Base-by-base conservation (phyloP, 2,113 vertebrate species). In the Hepsetus odoe region DNA sequence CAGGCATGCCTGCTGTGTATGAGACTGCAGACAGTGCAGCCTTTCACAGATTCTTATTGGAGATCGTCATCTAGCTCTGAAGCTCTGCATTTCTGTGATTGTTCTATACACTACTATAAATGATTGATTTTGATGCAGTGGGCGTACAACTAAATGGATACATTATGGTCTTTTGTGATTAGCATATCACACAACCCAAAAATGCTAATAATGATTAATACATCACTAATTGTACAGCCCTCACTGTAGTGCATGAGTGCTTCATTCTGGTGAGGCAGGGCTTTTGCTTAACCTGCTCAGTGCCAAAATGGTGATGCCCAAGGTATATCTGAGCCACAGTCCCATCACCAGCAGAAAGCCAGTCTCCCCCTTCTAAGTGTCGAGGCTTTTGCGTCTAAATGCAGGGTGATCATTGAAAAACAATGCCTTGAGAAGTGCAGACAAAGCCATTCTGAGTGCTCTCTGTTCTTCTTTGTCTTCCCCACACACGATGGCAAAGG, bases 401-500 rank as follows among this genome's bases (percentile, higher is more conserved):
- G 84, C 59, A 16, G 73, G 82, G 79, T 87, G 79, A 74, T 88
- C 88, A 83, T 83, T 76, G 80, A 83, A 88, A 90, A 87, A 88
- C 85, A 74, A 76, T 74, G 81, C 86, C 89, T 89, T 88, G 80
- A 82, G 84, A 85, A 84, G 65, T 14, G 5, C 67, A 87, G 85
- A 91, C 89, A 89, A 90, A 91, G 88, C 87, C 85, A 30, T 82
- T 18, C 82, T 87, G 80, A 64, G 76, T 74, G 30, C 51, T 84
- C 69, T 74, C 83, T 85, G 83, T 82, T 85, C 85, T 87, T 86
- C 89, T 90, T 91, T 90, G 87, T 91, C 89, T 84, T 61, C 82
- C 73, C 74, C 22, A 53, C 70, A 77, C 35, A 74, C 11, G 61
- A 72, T 68, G 62, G 72, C 62, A 56, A 79, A 83, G 81, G 82